Base-by-base conservation (phyloP, 2,797 vertebrate genomes). In the Caiman crocodilus region DNA sequence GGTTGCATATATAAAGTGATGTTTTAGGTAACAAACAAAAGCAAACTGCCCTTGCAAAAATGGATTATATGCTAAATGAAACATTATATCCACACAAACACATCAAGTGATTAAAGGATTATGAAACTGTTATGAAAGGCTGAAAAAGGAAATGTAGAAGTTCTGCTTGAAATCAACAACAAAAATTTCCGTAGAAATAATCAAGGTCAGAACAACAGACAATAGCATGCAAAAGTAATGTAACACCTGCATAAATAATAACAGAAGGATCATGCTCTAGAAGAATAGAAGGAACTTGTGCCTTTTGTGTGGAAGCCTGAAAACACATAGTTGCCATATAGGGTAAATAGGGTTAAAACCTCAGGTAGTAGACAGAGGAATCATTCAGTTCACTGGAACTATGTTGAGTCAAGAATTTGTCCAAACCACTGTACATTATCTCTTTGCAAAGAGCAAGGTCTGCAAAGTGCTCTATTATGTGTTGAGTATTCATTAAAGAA, bases 251-350 rank as follows among this genome's bases (percentile, higher is more conserved):
- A 2, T n/a, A 85, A 71, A 58, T 64, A 85, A 88, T 55, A 28
- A 56, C 17, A 0, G 4, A 17, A 65, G 42, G 26, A 59, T 26
- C 60, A 18, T 28, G 30, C 13, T 5, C 0, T 30, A 83, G 90
- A 95, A 96, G 92, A 96, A 96, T 94, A 79, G 90, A 85, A 96
- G 96, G 96, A 96, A 97, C 94, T 86, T 6, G 15, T 3, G 59
- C 32, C 89, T 63, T 83, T 94, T 79, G 89, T 63, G 88, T 93
- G 61, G 82, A 84, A 1, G 2, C 21, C 63, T 64, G 63, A 82
- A 65, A 92, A 84, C 86, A 65, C 67, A 3, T 3, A 42, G 59
- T 63, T 35, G 17, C 32, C 25, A 7, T 63, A 63, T 79, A 79
- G 17, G 42, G 76, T 28, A 50, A 63, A 79, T 17, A 5, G 16